These are phyloP conservation scores for Sus scrofa DNA, from an alignment of 2,113 vertebrate genomes.

Conservation along the genomic window DNA sequence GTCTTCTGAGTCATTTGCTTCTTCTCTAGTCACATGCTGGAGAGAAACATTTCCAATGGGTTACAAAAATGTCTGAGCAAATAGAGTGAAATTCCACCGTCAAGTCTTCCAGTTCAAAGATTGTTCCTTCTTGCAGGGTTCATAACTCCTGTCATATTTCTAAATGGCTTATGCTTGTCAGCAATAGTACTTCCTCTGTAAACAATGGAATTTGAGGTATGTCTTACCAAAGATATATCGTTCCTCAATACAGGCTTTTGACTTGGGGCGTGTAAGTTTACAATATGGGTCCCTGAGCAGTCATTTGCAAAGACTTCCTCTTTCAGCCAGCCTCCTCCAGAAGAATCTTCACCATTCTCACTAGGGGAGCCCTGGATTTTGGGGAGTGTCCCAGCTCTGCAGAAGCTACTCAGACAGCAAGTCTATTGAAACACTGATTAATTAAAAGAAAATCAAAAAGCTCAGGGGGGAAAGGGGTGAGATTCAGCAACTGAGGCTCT, in stretches of 20 bases:
- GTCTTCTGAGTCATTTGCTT: neutral
- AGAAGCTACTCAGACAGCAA: neutral
- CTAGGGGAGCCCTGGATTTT: neutral
- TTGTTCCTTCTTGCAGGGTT: neutral
- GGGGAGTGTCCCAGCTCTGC: neutral
- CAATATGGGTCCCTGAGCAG: neutral
- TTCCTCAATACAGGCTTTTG: neutral
- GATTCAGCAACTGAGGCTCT: neutral
- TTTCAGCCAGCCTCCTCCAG: neutral
- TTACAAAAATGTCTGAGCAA: neutral
- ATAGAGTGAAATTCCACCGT: neutral
- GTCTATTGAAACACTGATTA: neutral
- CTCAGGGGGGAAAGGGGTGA: neutral
- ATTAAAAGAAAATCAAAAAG: neutral
- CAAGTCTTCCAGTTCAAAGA: neutral
- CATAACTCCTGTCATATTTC: constrained; percentile 30
- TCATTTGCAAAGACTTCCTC: neutral
- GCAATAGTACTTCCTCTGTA: constrained; percentile 31
- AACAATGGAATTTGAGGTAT: constrained; percentile 57
- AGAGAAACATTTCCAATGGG: neutral
- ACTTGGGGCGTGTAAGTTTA: neutral
- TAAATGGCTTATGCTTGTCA: constrained; percentile 61
- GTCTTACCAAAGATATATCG: neutral
- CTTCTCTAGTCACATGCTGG: neutral
- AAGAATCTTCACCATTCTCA: neutral